Evolutionary conservation across 1,140 invertebrate genomes (phyloP).

Genomic region (Pentalonia nigronervosa): DNA sequence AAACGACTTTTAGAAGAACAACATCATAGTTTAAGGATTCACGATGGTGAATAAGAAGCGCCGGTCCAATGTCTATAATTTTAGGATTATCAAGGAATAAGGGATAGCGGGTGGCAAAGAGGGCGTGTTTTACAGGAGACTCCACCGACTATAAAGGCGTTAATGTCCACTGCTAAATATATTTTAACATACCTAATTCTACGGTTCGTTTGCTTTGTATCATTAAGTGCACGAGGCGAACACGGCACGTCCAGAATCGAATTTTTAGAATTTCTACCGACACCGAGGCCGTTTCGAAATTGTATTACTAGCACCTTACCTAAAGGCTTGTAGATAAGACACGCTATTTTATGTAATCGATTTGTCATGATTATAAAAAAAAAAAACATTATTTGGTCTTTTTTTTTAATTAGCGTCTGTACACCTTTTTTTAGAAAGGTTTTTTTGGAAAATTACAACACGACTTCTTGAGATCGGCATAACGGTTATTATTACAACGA

Average conservation of each 20-base stretch:
- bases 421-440: neutral
- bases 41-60: neutral
- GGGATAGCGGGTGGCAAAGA: neutral
- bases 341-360: no score
- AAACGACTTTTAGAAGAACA: neutral
- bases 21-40: neutral
- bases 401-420: neutral
- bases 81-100: neutral
- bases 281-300: neutral
- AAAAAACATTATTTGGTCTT: no score
- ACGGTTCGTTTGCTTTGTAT: neutral
- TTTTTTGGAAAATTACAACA: neutral
- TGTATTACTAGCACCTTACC: neutral
- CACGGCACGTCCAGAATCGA: neutral
- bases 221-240: neutral
- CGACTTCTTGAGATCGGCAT: neutral
- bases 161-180: neutral
- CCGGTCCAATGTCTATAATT: neutral
- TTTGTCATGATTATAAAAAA: neutral
- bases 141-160: neutral
- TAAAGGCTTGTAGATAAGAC: neutral
- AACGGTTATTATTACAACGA: neutral
- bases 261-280: neutral
- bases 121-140: neutral
- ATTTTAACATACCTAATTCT: slow-evolving; percentile 6